Evolutionary conservation across 1,140 invertebrate species (phyloP), one percentile per base, ranked within the genome.

Genomic region (Trachelipus rathkii): DNA sequence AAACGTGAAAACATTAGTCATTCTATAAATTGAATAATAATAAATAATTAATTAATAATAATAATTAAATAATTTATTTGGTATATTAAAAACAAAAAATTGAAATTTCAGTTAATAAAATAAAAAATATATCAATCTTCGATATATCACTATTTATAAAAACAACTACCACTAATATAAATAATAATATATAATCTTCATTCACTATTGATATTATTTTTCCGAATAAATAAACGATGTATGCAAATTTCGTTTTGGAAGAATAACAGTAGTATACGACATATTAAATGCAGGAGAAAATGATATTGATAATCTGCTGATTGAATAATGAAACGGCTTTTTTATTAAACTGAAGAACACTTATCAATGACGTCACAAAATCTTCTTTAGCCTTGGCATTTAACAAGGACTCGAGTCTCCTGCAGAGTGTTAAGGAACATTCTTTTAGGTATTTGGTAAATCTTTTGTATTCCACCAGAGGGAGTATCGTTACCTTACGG

Each of bases 331-430:
- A 88, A 44, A 90, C 92, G 10, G 94, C 93, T 82, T 92, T 86
- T 11, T 92, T 91, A 83, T 95, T 91, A 72, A 91, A 91, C 81
- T 97, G 94, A 90, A 97, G 93, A n/a, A 96, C 90, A 72, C 94
- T 89, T 0, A 97, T 93, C 66, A 97, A 84, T 0, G 93, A 91
- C 23, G 92, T 95, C 6, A 95, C 95, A 69, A 98, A 92, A 82
- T 96, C 94, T 85, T 96, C 94, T 84, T 98, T 98, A 77, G 94
- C 93, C 86, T 96, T 95, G 0, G 98, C 95, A 73, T 92, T 91
- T 76, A 97, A 91, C 71, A 93, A 89, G 23, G 94, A 93, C 85
- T 97, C 95, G 71, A 97, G 86, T 76, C 91, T 89, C 83, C 95
- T 92, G 86, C 94, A 95, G 13, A 97, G 87, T 2, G 89, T 87